phyloP scores from a whole-genome alignment of 2,888 invertebrate genomes.

The Kuschelorhynchus macadamiae region DNA sequence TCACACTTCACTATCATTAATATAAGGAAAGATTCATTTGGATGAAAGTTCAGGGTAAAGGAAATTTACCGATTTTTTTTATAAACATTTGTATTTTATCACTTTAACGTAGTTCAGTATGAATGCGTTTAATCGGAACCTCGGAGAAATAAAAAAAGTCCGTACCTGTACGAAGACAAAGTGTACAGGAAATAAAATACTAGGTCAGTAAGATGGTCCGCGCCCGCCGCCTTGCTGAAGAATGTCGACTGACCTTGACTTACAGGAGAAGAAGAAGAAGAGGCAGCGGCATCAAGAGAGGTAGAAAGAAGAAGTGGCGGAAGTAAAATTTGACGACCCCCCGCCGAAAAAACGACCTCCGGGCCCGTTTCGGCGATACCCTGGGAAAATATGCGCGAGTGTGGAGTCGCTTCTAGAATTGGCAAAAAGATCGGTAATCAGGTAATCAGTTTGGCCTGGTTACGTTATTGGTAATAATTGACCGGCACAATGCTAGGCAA shows the following conservation, averaged over 20 bases:
- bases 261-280: conserved; percentile 29
- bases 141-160: no score
- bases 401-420: conserved; percentile 21
- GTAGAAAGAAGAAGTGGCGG: conserved; percentile 33
- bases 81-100: no score
- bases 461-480: conserved; percentile 36
- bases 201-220: conserved; percentile 63
- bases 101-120: no score
- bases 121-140: no score
- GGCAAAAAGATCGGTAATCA: conserved; percentile 34
- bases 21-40: no score
- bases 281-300: conserved; percentile 14
- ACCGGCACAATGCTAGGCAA: background rate
- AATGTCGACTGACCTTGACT: conserved; percentile 64
- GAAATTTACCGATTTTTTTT: no score
- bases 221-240: conserved; percentile 58
- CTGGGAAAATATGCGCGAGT: conserved; percentile 36
- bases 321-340: conserved; percentile 40
- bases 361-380: conserved; percentile 12
- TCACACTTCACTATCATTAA: no score
- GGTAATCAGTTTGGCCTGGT: conserved; percentile 38
- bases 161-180: conserved; percentile 39
- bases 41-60: no score
- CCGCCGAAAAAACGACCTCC: conserved; percentile 26
- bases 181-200: conserved; percentile 61